Conservation (phyloP, 2,113 vertebrate genomes). For the Chlorocebus sabaeus region DNA sequence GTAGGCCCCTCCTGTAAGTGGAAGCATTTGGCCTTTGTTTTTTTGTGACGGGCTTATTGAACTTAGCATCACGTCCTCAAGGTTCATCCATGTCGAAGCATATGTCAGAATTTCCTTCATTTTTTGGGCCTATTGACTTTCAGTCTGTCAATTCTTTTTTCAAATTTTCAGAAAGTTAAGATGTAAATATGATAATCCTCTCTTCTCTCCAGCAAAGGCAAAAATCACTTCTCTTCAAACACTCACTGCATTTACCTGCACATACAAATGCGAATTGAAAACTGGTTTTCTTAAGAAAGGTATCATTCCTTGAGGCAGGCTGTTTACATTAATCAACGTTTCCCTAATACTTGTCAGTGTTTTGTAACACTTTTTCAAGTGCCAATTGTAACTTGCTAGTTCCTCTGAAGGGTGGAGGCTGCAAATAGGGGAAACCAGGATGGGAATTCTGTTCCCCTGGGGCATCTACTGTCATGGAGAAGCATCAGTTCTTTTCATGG, state of each 20-base stretch:
- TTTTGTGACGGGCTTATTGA: not conserved
- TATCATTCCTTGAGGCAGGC: slow-evolving; percentile 74
- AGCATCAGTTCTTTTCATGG: slow-evolving; percentile 40
- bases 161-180: not conserved
- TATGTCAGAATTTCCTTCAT: not conserved
- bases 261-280: slow-evolving; percentile 67
- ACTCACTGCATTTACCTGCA: slow-evolving; percentile 41
- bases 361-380: slow-evolving; percentile 79
- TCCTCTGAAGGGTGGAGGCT: slow-evolving; percentile 71
- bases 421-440: slow-evolving; percentile 68
- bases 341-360: slow-evolving; percentile 76
- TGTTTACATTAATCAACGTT: slow-evolving; percentile 80
- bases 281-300: slow-evolving; percentile 71
- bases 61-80: not conserved
- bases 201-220: not conserved
- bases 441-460: slow-evolving; percentile 60
- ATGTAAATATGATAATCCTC: not conserved
- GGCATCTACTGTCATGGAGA: slow-evolving; percentile 57
- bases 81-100: not conserved
- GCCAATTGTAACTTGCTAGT: slow-evolving; percentile 77
- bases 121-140: not conserved
- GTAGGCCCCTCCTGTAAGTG: not conserved
- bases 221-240: slow-evolving; percentile 36
- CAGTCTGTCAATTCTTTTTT: not conserved
- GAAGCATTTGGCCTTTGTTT: not conserved